These are phyloP conservation scores for Dolichoris vasculosae DNA, from an alignment of 1,140 invertebrate genomes.

Conservation along the genomic window DNA sequence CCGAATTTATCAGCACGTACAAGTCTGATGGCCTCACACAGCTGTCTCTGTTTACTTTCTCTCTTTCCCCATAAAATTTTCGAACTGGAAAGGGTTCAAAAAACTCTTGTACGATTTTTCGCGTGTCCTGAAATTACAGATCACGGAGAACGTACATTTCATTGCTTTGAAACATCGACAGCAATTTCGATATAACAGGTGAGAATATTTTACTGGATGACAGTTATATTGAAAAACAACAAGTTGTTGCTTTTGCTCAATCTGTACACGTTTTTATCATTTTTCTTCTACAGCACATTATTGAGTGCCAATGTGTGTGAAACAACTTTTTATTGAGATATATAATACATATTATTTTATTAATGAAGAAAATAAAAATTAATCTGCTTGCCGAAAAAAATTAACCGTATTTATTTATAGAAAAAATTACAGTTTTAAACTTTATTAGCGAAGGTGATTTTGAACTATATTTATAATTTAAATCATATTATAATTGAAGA, in stretches of 20 bases:
- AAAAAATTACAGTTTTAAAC: not conserved
- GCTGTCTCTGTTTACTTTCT: conserved; percentile 35
- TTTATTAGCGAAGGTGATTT: too few relatives aligned
- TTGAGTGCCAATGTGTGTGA: too few relatives aligned
- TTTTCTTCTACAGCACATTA: too few relatives aligned
- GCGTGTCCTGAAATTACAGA: conserved; percentile 13
- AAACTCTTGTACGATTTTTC: conserved; percentile 9
- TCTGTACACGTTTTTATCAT: too few relatives aligned
- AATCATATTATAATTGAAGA: too few relatives aligned
- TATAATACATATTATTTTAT: not conserved
- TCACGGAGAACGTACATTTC: too few relatives aligned
- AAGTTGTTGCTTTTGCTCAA: not conserved
- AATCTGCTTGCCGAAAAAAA: not conserved
- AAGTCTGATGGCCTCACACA: not conserved
- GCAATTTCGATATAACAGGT: not conserved
- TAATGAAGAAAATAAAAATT: not conserved
- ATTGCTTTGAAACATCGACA: too few relatives aligned
- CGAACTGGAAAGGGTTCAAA: not conserved
- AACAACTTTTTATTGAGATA: too few relatives aligned
- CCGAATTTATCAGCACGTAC: not conserved
- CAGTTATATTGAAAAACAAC: not conserved
- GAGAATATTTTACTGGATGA: not conserved
- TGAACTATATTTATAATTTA: too few relatives aligned
- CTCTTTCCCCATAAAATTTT: conserved; percentile 27
- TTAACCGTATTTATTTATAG: not conserved